Conservation (phyloP, 2,888 invertebrate species). For the Dryomyza anilis region DNA sequence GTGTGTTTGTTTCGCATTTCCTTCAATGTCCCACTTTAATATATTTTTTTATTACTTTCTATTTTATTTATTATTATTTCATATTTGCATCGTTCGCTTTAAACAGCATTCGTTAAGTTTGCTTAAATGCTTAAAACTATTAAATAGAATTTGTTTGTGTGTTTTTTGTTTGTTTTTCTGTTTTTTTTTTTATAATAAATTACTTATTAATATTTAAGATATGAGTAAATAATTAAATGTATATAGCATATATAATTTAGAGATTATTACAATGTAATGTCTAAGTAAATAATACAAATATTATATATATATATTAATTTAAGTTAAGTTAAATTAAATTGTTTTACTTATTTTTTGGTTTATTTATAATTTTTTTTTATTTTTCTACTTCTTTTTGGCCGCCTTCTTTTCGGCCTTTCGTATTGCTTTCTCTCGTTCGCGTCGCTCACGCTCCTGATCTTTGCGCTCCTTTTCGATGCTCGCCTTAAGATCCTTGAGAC, state of each 20-base stretch:
- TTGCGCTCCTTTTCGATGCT: slow-evolving; percentile 74
- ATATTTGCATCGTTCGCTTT: too few relatives aligned
- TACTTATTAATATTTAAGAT: slow-evolving; percentile 1
- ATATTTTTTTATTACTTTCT: too few relatives aligned
- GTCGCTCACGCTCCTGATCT: slow-evolving; percentile 82
- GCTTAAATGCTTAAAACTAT: slow-evolving; percentile 18
- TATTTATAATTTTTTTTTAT: slow-evolving; percentile 29
- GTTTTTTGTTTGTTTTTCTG: not conserved
- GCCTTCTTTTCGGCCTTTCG: slow-evolving; percentile 85
- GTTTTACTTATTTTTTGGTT: slow-evolving; percentile 3
- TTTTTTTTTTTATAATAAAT: slow-evolving; percentile 13
- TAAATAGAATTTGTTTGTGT: too few relatives aligned
- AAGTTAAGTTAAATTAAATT: slow-evolving; percentile 1
- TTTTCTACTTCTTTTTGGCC: slow-evolving; percentile 68
- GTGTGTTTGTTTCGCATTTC: not conserved
- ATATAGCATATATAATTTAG: slow-evolving; percentile 3
- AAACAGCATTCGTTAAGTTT: slow-evolving; percentile 6
- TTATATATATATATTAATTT: not conserved
- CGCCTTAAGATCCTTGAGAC: slow-evolving; percentile 80
- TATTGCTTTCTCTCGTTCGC: slow-evolving; percentile 82
- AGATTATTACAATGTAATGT: slow-evolving; percentile 12
- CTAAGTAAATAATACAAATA: slow-evolving; percentile 14
- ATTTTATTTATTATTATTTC: too few relatives aligned
- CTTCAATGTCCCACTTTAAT: too few relatives aligned
- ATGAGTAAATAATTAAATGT: not conserved